Evolutionary conservation across 2,113 vertebrate genomes (phyloP), one percentile per base, ranked within the genome.

Genomic region (Clarias macrocephalus): DNA sequence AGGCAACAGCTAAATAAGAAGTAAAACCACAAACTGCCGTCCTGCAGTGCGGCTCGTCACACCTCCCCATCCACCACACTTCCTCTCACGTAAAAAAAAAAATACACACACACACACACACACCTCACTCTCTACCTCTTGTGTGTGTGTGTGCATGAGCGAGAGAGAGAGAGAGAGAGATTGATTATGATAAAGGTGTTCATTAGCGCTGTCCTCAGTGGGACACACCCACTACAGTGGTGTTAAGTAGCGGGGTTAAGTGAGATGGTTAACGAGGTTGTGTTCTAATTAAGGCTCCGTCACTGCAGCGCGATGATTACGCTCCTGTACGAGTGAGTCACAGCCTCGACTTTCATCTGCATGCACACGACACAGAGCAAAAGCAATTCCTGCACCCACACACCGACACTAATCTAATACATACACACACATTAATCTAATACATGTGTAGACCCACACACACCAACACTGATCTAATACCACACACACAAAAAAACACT

Each of bases 11-110:
- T 56, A 30, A 70, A 73, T 15, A 37, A 56, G 75, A 28, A 16
- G 25, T 33, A 2, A 68, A 84, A 72, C 56, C 59, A 85, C 84
- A 89, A 65, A 83, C 57, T 83, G 62, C 70, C 62, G 23, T 75
- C 72, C 37, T 52, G 72, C 21, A 52, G 72, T 13, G 42, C 5
- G 91, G 88, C 59, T 80, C 84, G 23, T 79, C 86, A 77, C 84
- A 86, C 82, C 68, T 28, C 80, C 37, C 76, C 83, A 82, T 65
- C 52, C 68, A 48, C 42, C 83, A 57, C 66, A 52, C 83, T 76
- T 48, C 65, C 42, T 68, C 75, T 66, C 75, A 60, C 10, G 23
- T 19, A 2, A 8, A 63, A 13, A 15, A 48, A 48, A 42, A 42
- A 42, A 42, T 3, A 48, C 6, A 48, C 6, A 42, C 2, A 48